Percentiles rank a stretch among this genome's conserved stretches.
Conservation (phyloP, 2,888 invertebrate species). For the Rhopalosiphum nymphaeae region DNA sequence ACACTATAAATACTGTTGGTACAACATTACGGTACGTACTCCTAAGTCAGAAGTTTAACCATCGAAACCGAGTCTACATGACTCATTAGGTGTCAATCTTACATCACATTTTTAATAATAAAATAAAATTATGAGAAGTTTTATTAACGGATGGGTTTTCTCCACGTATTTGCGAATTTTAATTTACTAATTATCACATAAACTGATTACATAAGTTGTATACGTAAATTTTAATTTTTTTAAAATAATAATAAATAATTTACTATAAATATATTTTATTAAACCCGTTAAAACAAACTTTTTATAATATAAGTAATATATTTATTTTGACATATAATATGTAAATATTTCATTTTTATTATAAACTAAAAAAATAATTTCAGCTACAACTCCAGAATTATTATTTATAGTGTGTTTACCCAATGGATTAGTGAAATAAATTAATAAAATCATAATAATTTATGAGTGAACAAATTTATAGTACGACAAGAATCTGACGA, state of each 20-base stretch:
- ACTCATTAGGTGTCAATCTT: background rate
- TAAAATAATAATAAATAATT: background rate
- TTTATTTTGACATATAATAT: background rate
- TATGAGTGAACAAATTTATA: conserved; percentile 26
- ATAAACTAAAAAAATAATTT: background rate
- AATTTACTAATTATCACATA: background rate
- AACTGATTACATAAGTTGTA: background rate
- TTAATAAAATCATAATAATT: conserved; percentile 6
- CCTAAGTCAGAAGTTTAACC: background rate
- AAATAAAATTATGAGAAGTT: background rate
- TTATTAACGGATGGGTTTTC: background rate
- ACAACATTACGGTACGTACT: too few species aligned
- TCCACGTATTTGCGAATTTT: background rate
- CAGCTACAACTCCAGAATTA: background rate
- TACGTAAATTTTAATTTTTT: background rate
- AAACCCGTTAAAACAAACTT: background rate
- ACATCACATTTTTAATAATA: background rate
- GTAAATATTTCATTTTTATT: background rate
- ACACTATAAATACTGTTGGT: background rate
- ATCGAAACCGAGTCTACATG: background rate
- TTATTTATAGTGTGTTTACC: conserved; percentile 16
- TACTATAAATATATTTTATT: background rate
- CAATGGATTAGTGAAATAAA: background rate
- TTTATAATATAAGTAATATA: background rate
- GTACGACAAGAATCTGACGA: background rate